Conservation (phyloP, 1,140 invertebrate genomes). For the Hylaeus anthracinus region DNA sequence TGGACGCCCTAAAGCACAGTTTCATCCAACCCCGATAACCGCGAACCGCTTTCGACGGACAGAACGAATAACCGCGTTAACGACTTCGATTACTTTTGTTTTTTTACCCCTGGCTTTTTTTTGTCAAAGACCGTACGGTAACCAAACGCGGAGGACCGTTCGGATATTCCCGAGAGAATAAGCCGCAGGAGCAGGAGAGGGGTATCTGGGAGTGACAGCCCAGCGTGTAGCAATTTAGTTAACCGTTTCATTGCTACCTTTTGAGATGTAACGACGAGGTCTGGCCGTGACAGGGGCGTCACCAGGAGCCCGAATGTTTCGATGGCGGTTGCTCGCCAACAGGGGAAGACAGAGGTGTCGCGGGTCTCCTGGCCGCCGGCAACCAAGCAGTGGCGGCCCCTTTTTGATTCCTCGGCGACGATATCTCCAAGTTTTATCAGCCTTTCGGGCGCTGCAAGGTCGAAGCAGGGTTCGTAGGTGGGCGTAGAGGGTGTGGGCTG, state of each 20-base stretch:
- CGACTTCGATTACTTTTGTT: slow-evolving; percentile 10
- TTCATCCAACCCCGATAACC: not conserved
- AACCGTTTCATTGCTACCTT: slow-evolving; percentile 79
- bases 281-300: slow-evolving; percentile 72
- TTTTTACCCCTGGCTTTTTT: not conserved
- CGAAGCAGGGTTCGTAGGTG: not conserved
- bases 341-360: not conserved
- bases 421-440: slow-evolving; percentile 52
- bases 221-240: slow-evolving; percentile 76
- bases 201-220: slow-evolving; percentile 73
- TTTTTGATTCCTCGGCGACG: not conserved
- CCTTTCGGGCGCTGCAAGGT: slow-evolving; percentile 36
- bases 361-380: slow-evolving; percentile 18
- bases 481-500: slow-evolving; percentile 7
- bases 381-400: not conserved
- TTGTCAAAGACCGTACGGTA: not conserved
- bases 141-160: slow-evolving; percentile 24
- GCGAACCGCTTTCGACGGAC: not conserved
- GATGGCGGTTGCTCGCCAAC: slow-evolving; percentile 23
- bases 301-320: slow-evolving; percentile 65
- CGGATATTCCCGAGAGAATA: slow-evolving; percentile 21
- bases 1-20: not conserved
- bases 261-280: slow-evolving; percentile 77
- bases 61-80: slow-evolving; percentile 5
- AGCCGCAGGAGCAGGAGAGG: slow-evolving; percentile 13